Conservation (phyloP, 2,113 vertebrate genomes). For the Mobula birostris region DNA sequence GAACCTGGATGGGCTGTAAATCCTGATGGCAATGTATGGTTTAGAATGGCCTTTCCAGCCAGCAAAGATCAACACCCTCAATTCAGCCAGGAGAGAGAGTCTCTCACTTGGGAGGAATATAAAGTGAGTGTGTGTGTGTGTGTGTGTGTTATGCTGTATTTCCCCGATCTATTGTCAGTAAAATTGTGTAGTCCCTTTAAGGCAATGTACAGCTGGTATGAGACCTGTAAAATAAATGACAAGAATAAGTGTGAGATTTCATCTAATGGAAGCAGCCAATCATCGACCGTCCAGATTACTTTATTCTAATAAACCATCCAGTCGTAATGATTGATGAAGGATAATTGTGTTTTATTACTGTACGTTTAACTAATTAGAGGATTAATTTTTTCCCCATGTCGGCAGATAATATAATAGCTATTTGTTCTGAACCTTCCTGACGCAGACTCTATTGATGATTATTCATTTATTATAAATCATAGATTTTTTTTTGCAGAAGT, state of each 20-base stretch:
- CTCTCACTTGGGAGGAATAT: too few species aligned
- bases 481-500: neutral
- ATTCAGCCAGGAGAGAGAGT: neutral
- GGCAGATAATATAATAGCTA: constrained; percentile 25
- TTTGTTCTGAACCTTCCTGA: constrained; percentile 30
- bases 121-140: too few species aligned
- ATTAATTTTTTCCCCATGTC: constrained; percentile 11
- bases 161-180: neutral
- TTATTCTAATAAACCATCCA: constrained; percentile 26
- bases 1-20: too few species aligned
- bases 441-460: constrained; percentile 7
- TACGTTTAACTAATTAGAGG: constrained; percentile 27
- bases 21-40: too few species aligned
- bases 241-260: constrained; percentile 16
- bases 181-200: constrained; percentile 2
- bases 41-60: neutral
- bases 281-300: neutral
- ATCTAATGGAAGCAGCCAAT: constrained; percentile 24
- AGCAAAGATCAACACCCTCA: neutral
- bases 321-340: constrained; percentile 32
- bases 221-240: neutral
- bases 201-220: neutral
- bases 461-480: constrained; percentile 36
- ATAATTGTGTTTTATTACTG: constrained; percentile 27
- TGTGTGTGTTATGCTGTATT: too few species aligned